A percentile compares a stretch with the other conserved stretches of the same genome.
These are phyloP conservation scores for Aphidoletes aphidimyza DNA, from an alignment of 2,888 invertebrate species.

Conservation along the genomic window DNA sequence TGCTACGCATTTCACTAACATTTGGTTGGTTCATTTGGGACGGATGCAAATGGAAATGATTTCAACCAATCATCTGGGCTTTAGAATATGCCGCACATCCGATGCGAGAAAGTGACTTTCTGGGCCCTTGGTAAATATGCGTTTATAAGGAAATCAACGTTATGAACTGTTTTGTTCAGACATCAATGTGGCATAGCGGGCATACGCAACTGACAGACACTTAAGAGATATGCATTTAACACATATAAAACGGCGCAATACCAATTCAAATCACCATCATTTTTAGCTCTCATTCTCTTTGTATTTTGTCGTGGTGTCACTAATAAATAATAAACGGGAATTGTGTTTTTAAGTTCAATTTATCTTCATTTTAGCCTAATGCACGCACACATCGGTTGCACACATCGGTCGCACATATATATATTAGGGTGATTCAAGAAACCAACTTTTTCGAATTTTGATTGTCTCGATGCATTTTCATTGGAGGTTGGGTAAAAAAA, in stretches of 20 bases:
- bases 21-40: no score
- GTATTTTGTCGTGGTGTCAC: constrained; percentile 48
- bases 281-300: no score
- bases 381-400: not conserved
- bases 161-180: not conserved
- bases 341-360: constrained; percentile 45
- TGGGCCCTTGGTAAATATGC: not conserved
- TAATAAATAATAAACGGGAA: constrained; percentile 44
- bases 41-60: constrained; percentile 20
- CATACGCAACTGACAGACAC: no score
- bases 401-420: no score
- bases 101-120: not conserved
- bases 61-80: not conserved
- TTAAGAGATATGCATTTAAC: no score
- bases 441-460: no score
- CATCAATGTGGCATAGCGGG: not conserved
- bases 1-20: no score
- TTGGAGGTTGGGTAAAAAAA: no score
- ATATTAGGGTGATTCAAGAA: no score
- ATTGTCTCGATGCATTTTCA: no score
- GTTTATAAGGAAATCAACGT: constrained; percentile 22
- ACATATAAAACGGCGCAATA: not conserved
- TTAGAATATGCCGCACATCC: not conserved
- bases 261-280: constrained; percentile 10
- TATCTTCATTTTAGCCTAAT: constrained; percentile 37